Base-by-base conservation (phyloP, 2,888 invertebrate species). In the Coenonympha glycerion region DNA sequence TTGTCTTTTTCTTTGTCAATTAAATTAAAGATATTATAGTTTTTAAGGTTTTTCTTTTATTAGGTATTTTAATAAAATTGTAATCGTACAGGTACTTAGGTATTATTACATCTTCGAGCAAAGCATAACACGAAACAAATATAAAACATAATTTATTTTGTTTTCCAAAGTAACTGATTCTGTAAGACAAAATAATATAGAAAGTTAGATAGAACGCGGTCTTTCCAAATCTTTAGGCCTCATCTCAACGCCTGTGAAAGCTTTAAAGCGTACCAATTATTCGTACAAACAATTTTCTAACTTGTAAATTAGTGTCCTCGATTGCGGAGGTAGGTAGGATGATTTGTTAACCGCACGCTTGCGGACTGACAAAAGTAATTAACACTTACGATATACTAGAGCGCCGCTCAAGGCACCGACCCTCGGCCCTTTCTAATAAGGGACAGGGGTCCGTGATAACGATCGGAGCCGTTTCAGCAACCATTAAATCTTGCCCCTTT, bases 341-440 rank as follows among this genome's bases (percentile, higher is more conserved):
- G 79, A 84, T 82, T 82, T 82, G 81, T 80, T 79, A 78, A 78
- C 75, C 72, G 63, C 76, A 69, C 69, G 74, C 71, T 73, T 72
- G 76, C 64, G 69, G 70, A 81, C 76, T 82, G 84, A 81, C 84
- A 79, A 79, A 81, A 82, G 80, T 82, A 83, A 84, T 86, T 84
- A 85, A 81, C 83, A 84, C 79, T 82, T 78, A 49, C 79, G 76
- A 81, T 81, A 79, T 73, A 78, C 76, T 74, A 68, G 72, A 78
- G 78, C 69, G 67, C 69, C 73, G 76, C 81, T 80, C 79, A 74
- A 77, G 69, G 63, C 67, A 65, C 69, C 73, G 72, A 76, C 78
- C 76, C 79, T 76, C 64, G 64, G 71, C 68, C 67, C 64, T 62
- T 69, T 60, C 71, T 76, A 79, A 79, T 73, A 71, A 72, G 73